Conservation (phyloP, 2,113 vertebrate genomes). For the Prochilodus magdalenae region DNA sequence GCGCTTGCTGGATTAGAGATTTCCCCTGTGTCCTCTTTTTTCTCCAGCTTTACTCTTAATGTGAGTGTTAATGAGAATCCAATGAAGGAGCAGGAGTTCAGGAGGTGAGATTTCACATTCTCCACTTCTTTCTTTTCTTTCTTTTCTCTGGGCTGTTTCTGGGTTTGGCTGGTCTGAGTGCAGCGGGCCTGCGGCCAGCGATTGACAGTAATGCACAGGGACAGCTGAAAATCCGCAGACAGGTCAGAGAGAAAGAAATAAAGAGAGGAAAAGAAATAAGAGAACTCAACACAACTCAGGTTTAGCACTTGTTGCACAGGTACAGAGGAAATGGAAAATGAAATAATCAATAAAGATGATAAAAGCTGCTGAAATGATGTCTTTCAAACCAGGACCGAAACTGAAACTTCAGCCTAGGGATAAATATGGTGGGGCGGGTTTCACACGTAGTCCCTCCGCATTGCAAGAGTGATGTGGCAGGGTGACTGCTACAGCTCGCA, state of each 20-base stretch:
- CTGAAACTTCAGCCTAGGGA: too few relatives aligned
- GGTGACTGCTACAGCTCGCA: too few relatives aligned
- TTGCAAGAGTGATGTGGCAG: too few relatives aligned
- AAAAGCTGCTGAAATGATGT: not conserved
- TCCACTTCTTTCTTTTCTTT: not conserved
- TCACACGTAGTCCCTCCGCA: too few relatives aligned
- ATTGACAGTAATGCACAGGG: constrained; percentile 34
- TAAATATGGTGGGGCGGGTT: too few relatives aligned
- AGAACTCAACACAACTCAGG: not conserved
- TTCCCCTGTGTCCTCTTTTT: not conserved
- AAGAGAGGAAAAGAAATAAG: not conserved
- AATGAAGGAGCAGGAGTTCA: not conserved
- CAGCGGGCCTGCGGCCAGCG: not conserved
- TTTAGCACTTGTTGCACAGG: too few relatives aligned
- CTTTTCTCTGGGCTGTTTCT: not conserved
- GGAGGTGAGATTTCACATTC: not conserved
- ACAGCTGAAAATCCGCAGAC: constrained; percentile 30
- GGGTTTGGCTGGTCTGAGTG: not conserved
- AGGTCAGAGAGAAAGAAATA: not conserved
- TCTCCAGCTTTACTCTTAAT: not conserved
- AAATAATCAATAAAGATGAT: not conserved
- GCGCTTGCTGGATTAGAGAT: constrained; percentile 1
- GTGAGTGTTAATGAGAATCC: constrained; percentile 37
- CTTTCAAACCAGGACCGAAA: not conserved
- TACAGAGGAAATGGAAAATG: too few relatives aligned